Evolutionary conservation across 2,888 invertebrate species (phyloP).

Genomic region (Entomobrya multifasciata): DNA sequence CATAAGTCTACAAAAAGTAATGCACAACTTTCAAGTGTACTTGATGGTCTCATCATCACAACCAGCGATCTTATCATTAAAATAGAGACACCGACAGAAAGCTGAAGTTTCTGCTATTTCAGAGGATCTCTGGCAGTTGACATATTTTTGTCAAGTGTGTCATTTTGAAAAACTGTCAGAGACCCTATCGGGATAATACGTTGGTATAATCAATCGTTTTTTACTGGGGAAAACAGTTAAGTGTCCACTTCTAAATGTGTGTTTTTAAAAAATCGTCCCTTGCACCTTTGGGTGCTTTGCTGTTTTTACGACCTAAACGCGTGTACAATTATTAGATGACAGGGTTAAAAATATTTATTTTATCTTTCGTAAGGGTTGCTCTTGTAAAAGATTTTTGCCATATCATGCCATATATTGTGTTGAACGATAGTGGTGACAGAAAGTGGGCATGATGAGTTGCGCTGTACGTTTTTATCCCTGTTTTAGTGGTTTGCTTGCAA

Average conservation of each 20-base stretch:
- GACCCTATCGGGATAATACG: too few species aligned
- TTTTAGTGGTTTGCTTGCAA: constrained; percentile 13
- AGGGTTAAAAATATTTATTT: constrained; percentile 47
- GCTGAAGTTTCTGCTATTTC: background rate
- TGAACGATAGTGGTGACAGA: constrained; percentile 49
- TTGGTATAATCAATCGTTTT: background rate
- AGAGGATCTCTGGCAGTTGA: background rate
- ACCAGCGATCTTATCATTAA: background rate
- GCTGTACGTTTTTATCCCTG: constrained; percentile 4
- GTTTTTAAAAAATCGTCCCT: constrained; percentile 38
- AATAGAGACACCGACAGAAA: background rate
- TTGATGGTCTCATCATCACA: constrained; percentile 41
- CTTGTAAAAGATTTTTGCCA: constrained; percentile 20
- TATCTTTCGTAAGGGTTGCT: background rate
- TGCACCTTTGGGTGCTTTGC: constrained; percentile 3
- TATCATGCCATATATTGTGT: constrained; percentile 23
- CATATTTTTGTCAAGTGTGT: constrained; percentile 31
- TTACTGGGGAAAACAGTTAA: constrained; percentile 9
- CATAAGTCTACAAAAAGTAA: too few species aligned
- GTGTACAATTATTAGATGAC: constrained; percentile 23
- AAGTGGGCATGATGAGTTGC: constrained; percentile 50
- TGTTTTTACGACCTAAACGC: background rate
- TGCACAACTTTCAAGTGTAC: constrained; percentile 33
- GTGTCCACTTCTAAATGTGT: constrained; percentile 30
- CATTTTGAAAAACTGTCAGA: constrained; percentile 11